phyloP scores from a whole-genome alignment of 2,797 vertebrate genomes.

The Gymnoscopelus microlampas region DNA sequence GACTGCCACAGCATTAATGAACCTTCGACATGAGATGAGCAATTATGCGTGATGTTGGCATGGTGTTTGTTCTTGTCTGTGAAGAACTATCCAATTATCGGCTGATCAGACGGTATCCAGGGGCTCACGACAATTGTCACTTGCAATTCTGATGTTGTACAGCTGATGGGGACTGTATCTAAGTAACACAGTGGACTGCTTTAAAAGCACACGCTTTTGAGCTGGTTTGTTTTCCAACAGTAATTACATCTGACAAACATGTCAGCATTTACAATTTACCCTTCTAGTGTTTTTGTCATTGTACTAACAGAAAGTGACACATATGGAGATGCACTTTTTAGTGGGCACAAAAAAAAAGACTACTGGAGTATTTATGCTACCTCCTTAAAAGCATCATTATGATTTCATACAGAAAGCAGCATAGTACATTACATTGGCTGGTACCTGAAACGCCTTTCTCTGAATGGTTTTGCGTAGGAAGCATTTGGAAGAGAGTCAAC shows the following conservation, averaged over 20 bases:
- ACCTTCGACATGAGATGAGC: constrained; percentile 63
- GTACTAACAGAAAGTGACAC: constrained; percentile 45
- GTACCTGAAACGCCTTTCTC: constrained; percentile 35
- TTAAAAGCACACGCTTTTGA: constrained; percentile 42
- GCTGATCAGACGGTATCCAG: constrained; percentile 68
- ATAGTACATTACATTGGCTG: constrained; percentile 18
- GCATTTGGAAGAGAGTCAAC: constrained; percentile 52
- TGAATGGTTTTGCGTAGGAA: constrained; percentile 48
- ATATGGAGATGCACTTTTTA: constrained; percentile 19
- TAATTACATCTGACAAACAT: constrained; percentile 66
- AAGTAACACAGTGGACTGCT: constrained; percentile 65
- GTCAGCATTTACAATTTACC: constrained; percentile 44
- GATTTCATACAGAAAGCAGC: constrained; percentile 54
- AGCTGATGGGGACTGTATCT: constrained; percentile 62
- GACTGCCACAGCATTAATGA: constrained; percentile 57
- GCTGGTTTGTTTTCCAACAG: constrained; percentile 40
- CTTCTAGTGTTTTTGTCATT: constrained; percentile 29
- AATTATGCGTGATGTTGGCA: constrained; percentile 70
- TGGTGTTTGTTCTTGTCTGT: constrained; percentile 57
- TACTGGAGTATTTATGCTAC: neutral
- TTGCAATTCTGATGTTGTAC: constrained; percentile 68
- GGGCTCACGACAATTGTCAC: constrained; percentile 70
- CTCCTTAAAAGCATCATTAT: constrained; percentile 42
- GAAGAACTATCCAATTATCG: constrained; percentile 72
- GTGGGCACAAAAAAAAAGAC: constrained; percentile 22